Evolutionary conservation across 1,140 invertebrate genomes (phyloP), one percentile per base, ranked within the genome.

Genomic region (Drosophila leontia): DNA sequence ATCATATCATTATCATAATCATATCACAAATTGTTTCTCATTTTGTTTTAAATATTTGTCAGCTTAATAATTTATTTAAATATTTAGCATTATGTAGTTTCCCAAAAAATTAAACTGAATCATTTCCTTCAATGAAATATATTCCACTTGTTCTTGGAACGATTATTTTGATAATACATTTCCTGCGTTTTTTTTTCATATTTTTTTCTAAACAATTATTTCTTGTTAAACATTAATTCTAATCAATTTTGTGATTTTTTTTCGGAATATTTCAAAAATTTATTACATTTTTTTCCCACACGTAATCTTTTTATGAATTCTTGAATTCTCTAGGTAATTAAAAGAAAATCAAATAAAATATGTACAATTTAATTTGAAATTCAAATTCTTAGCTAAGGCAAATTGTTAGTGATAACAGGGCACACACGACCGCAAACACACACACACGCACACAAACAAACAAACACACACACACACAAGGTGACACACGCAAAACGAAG

Each of bases 391-490:
- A 51, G 59, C 45, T 23, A 45, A 45, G 34, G 17, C 37, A 59
- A 63, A 63, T 62, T 62, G 29, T 34, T 12, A 56, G 39, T 53
- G 51, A 71, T 69, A 71, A 58, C 39, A 50, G 32, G n/a, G 32
- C 35, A 44, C 70, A 71, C 23, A 45, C 47, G 17, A 23, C n/a
- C 34, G 47, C 50, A 17, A 19, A 5, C 11, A 23, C 29, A 42
- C 35, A 60, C 26, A 37, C 12, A 34, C 8, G 13, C 12, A 68
- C 5, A 17, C 11, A 12, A 2, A 5, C 47, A 37, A 8, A 34
- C 26, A 26, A 4, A 29, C 47, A 61, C 19, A 50, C 19, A 34
- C 17, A 15, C 35, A 17, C 39, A 37, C 59, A 35, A 15, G 32
- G 6, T 7, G 8, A 47, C 42, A 47, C 34, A 51, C 26, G 39